Conservation (phyloP, 2,113 vertebrate genomes). For the Oceanodroma tethys region DNA sequence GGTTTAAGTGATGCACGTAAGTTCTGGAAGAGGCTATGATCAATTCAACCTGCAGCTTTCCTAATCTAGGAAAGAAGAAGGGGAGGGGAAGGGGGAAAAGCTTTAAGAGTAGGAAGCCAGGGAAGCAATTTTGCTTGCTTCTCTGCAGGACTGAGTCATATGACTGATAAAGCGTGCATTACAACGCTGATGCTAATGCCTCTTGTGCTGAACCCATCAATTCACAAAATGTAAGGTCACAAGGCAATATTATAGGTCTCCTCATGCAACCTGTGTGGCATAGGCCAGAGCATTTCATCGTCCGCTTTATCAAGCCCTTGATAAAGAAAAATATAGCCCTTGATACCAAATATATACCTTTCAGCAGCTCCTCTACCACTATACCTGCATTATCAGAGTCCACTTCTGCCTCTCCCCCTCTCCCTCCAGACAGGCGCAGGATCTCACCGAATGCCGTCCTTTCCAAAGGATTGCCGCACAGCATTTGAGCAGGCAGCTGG, state of each 20-base stretch:
- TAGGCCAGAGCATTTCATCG: not conserved
- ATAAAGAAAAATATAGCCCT: not conserved
- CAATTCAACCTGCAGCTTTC: not conserved
- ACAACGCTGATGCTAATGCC: not conserved
- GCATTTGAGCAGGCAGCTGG: fast-evolving
- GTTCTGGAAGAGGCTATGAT: not conserved
- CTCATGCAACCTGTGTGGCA: fast-evolving
- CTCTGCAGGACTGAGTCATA: not conserved
- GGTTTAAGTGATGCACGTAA: not conserved
- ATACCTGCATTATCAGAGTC: fast-evolving
- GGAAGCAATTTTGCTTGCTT: not conserved
- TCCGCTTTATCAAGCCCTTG: not conserved
- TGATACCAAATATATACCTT: not conserved
- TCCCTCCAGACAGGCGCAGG: fast-evolving
- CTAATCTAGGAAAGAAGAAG: not conserved
- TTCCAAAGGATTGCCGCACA: fast-evolving
- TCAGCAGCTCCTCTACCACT: not conserved
- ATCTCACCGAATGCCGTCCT: fast-evolving
- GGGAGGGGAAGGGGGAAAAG: too few species aligned
- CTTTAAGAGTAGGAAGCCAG: not conserved
- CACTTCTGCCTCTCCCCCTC: not conserved
- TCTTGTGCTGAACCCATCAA: not conserved
- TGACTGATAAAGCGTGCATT: fast-evolving
- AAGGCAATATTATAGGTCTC: too few species aligned
- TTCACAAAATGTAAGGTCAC: not conserved